Conservation (phyloP, 92 coral and sea anemone genomes). For the Diadumene lineata region DNA sequence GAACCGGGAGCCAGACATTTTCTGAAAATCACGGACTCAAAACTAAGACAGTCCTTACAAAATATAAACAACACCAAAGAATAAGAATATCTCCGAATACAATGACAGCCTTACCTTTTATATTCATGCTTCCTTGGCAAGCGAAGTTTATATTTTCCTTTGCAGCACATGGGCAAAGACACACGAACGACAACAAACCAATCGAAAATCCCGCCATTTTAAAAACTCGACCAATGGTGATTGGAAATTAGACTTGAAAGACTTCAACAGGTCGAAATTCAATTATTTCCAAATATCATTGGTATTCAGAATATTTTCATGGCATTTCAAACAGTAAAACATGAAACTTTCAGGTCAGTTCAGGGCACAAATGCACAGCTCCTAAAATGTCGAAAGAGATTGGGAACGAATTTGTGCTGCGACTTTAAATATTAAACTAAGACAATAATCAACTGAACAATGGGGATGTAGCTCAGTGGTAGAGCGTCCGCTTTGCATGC, state of each 20-base stretch:
- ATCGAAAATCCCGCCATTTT: slow-evolving; percentile 29
- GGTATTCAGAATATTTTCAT: too few species aligned
- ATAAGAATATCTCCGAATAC: too few species aligned
- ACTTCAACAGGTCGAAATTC: background rate
- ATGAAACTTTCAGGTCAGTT: too few species aligned
- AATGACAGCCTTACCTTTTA: background rate
- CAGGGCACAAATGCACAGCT: background rate
- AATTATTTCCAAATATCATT: too few species aligned
- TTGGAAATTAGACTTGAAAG: background rate
- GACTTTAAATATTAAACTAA: background rate
- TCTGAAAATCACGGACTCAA: too few species aligned
- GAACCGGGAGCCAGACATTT: too few species aligned
- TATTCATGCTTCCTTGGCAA: background rate
- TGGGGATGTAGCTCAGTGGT: slow-evolving; percentile 98
- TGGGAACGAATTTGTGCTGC: background rate
- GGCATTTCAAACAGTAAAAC: too few species aligned
- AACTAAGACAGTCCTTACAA: background rate
- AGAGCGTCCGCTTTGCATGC: slow-evolving; percentile 96
- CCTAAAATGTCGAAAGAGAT: too few species aligned
- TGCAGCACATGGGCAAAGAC: background rate
- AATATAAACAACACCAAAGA: too few species aligned
- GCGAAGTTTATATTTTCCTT: background rate
- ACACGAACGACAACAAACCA: background rate
- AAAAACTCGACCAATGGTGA: background rate
- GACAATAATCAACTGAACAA: background rate